Conservation (phyloP, 2,888 invertebrate genomes). For the Andrena trimmerana region DNA sequence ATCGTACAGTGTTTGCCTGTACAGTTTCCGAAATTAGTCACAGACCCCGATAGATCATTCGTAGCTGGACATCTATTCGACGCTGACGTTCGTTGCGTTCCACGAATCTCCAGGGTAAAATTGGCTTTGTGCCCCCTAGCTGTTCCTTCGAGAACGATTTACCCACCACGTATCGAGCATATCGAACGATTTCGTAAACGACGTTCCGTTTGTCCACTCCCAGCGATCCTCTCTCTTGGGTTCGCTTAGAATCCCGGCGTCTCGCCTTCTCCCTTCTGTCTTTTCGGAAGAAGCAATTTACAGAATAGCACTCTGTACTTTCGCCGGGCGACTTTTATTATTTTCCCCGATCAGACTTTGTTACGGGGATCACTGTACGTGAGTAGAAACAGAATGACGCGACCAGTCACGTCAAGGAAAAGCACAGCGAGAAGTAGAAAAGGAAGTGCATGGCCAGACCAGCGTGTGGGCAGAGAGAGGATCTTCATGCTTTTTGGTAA, state of each 20-base stretch:
- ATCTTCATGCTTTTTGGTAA: not conserved
- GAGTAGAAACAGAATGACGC: not conserved
- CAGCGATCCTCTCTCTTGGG: conserved; percentile 30
- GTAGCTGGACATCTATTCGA: conserved; percentile 24
- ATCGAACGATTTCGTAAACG: conserved; percentile 68
- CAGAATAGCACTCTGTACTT: not conserved
- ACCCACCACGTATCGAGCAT: conserved; percentile 48
- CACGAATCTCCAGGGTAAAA: conserved; percentile 77
- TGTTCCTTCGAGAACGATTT: conserved; percentile 66
- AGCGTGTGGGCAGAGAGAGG: too few relatives aligned
- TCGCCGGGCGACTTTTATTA: not conserved
- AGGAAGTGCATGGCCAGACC: not conserved
- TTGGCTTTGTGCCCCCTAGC: conserved; percentile 70
- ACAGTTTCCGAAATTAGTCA: conserved; percentile 37
- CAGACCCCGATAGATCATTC: conserved; percentile 36
- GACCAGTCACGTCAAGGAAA: not conserved
- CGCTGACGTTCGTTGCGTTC: conserved; percentile 35
- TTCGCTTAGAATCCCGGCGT: conserved; percentile 3
- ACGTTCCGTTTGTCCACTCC: conserved; percentile 42
- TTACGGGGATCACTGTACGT: not conserved
- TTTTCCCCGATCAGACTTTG: not conserved
- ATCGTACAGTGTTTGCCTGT: not conserved
- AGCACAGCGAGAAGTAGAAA: not conserved
- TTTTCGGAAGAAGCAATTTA: not conserved
- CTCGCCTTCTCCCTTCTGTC: not conserved